Evolutionary conservation across 2,888 invertebrate genomes (phyloP), one percentile per base, ranked within the genome.

Genomic region (Apotomis betuletana): DNA sequence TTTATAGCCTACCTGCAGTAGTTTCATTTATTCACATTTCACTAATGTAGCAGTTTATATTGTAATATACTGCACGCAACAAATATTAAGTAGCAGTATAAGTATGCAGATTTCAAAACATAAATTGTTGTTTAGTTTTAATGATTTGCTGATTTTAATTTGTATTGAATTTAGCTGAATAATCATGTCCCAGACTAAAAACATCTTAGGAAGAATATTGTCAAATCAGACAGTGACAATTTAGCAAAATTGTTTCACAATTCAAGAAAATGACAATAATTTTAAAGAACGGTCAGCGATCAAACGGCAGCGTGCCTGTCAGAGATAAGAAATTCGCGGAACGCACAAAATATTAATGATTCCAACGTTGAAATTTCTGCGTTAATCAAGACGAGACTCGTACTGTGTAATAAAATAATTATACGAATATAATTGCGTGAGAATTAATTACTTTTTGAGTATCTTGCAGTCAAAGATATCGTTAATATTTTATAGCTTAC

Each of bases 301-400:
- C 70, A 54, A 70, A 70, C 51, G 57, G 36, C 41, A 15, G 51
- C 62, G 57, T 57, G 69, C 58, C 69, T 58, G 69, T 41, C 52
- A 27, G 59, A 58, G 64, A 60, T 60, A 65, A 70, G 64, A 58
- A 60, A 65, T 70, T 70, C 46, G 64, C 46, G 38, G 52, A 51
- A 59, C 52, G 58, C 27, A 58, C 69, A 70, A 70, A 70, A 64
- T 59, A 27, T 46, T 59, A 64, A 70, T 59, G 65, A 55, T 36
- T 38, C 44, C 27, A 54, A 65, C 44, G 57, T 51, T 58, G 41
- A 41, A 38, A 70, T 64, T 65, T 38, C 41, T 44, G 41, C 27
- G 10, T 46, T 46, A 49, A 49, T 49, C 49, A 49, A 49, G 49
- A 49, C 49, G 49, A 49, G 10, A 49, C 49, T 49, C 49, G 5